Conservation (phyloP, 2,888 invertebrate genomes). For the Cotesia congregata region DNA sequence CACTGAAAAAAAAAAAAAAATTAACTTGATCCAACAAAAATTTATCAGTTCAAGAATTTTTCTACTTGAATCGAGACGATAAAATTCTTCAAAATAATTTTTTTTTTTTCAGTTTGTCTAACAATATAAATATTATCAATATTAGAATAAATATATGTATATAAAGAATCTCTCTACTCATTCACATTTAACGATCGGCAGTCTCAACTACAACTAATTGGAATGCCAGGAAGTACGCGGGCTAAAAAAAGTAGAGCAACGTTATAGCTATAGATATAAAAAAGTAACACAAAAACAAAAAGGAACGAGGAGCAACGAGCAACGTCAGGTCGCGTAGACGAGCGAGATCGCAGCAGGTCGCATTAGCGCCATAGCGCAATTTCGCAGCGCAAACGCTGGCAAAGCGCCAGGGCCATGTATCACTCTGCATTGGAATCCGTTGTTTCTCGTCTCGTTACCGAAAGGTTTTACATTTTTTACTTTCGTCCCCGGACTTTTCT, state of each 20-base stretch:
- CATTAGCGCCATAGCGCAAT: conserved; percentile 62
- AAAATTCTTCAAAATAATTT: too few relatives aligned
- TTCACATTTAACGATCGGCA: conserved; percentile 2
- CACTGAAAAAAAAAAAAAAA: too few relatives aligned
- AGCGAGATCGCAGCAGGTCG: conserved; percentile 57
- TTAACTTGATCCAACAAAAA: too few relatives aligned
- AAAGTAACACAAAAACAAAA: conserved; percentile 36
- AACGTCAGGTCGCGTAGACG: conserved; percentile 54
- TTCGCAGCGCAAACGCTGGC: conserved; percentile 64
- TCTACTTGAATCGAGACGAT: too few relatives aligned
- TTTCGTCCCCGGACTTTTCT: conserved; percentile 47
- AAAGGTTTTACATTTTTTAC: conserved; percentile 56
- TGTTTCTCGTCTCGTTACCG: conserved; percentile 65
- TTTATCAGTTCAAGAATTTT: too few relatives aligned
- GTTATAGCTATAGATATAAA: conserved; percentile 7
- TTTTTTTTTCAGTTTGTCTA: too few relatives aligned
- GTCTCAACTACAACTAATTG: conserved; percentile 39
- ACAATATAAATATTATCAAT: neutral
- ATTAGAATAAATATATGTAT: neutral
- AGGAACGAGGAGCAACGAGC: conserved; percentile 49
- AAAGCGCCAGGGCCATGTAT: conserved; percentile 62
- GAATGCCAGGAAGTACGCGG: conserved; percentile 34
- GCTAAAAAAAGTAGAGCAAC: conserved; percentile 32
- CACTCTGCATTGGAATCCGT: conserved; percentile 65
- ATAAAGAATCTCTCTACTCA: neutral